A percentile compares a stretch with the other conserved stretches of the same genome.
phyloP scores from a whole-genome alignment of 2,888 invertebrate genomes.

The Erynnis tages region DNA sequence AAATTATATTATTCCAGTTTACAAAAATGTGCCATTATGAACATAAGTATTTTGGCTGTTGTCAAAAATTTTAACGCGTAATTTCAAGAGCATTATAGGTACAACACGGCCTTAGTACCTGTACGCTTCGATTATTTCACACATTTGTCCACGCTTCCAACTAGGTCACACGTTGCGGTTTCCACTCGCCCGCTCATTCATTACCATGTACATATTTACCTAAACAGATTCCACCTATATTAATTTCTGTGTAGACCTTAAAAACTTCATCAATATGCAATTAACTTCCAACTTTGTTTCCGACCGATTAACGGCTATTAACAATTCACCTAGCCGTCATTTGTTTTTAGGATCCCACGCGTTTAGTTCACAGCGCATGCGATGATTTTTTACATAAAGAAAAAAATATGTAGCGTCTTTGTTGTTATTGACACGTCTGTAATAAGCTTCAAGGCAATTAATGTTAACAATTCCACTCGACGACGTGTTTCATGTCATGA shows the following conservation, averaged over 20 bases:
- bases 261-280: conserved; percentile 15
- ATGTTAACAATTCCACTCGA: not conserved
- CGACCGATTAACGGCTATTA: not conserved
- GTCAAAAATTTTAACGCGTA: too few species aligned
- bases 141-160: conserved; percentile 17
- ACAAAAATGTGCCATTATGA: too few species aligned
- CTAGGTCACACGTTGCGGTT: conserved; percentile 25
- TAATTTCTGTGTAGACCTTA: not conserved
- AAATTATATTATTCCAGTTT: too few species aligned
- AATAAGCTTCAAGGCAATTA: not conserved
- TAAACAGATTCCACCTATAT: conserved; percentile 6
- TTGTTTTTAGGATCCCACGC: not conserved
- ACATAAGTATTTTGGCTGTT: too few species aligned
- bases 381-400: not conserved
- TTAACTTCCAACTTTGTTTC: not conserved
- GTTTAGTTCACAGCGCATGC: not conserved
- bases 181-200: conserved; percentile 8
- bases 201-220: not conserved
- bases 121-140: conserved; percentile 25
- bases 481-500: not conserved
- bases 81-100: too few species aligned
- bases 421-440: not conserved
- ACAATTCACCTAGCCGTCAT: not conserved
- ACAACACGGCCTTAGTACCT: conserved; percentile 14
- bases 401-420: not conserved